Evolutionary conservation across 2,888 invertebrate species (phyloP).

Genomic region (Lasioglossum vierecki): DNA sequence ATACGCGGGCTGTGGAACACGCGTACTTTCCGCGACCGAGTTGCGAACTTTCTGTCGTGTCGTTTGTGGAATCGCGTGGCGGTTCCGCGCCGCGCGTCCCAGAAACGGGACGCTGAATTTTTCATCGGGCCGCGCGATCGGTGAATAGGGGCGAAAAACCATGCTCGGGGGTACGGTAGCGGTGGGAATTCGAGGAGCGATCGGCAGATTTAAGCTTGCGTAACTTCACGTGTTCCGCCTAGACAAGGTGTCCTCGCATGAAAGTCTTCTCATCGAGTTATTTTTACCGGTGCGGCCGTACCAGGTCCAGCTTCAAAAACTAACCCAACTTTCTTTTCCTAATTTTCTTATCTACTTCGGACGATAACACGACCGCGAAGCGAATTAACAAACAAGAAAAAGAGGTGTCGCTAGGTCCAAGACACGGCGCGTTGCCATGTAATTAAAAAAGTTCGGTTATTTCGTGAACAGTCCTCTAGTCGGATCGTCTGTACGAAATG

Average conservation of each 20-base stretch:
- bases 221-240: slow-evolving; percentile 56
- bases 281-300: slow-evolving; percentile 40
- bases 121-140: not conserved
- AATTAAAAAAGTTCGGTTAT: not conserved
- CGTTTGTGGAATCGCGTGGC: not conserved
- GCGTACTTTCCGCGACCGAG: not conserved
- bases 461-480: not conserved
- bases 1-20: not conserved
- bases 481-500: slow-evolving; percentile 29
- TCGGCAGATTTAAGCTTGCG: slow-evolving; percentile 58
- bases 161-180: not conserved
- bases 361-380: not conserved
- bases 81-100: not conserved
- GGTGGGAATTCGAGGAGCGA: slow-evolving; percentile 41
- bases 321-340: not conserved
- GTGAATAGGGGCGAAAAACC: not conserved
- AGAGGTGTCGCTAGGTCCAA: not conserved
- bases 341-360: not conserved
- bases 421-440: not conserved
- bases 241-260: slow-evolving; percentile 57
- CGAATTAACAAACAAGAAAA: not conserved
- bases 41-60: not conserved
- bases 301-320: not conserved
- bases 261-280: slow-evolving; percentile 64
- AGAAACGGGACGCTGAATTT: not conserved